phyloP scores from a whole-genome alignment of 1,140 invertebrate genomes.

The Aphaenogaster rudis region DNA sequence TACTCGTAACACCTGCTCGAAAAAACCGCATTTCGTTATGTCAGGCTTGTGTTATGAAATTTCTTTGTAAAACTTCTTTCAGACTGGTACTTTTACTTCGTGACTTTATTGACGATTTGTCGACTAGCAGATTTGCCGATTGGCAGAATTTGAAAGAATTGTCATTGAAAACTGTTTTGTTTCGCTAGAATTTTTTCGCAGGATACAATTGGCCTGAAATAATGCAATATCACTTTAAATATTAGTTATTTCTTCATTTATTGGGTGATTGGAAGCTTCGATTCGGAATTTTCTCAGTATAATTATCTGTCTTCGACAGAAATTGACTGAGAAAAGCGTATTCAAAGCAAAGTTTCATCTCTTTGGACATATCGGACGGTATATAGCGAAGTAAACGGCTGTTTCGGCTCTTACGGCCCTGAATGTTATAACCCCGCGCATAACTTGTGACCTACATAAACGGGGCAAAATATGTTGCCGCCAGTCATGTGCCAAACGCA shows the following conservation, averaged over 20 bases:
- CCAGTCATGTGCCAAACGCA: slow-evolving; percentile 73
- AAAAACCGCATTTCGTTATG: slow-evolving; percentile 68
- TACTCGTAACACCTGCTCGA: slow-evolving; percentile 76
- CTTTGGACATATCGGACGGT: not conserved
- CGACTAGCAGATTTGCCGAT: not conserved
- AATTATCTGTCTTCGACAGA: not conserved
- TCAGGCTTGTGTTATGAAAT: slow-evolving; percentile 68
- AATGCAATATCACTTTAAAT: not conserved
- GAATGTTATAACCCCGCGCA: slow-evolving; percentile 63
- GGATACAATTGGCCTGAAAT: not conserved
- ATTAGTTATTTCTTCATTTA: not conserved
- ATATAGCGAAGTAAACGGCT: slow-evolving; percentile 8
- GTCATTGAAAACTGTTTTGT: not conserved
- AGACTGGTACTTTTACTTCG: not conserved
- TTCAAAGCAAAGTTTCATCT: slow-evolving; percentile 33
- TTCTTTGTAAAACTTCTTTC: slow-evolving; percentile 27
- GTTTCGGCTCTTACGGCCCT: slow-evolving; percentile 47
- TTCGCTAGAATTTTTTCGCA: not conserved
- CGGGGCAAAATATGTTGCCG: slow-evolving; percentile 65
- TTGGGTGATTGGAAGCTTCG: not conserved
- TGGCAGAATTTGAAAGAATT: not conserved
- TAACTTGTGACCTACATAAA: slow-evolving; percentile 74
- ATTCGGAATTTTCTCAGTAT: not conserved
- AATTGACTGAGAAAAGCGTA: slow-evolving; percentile 9
- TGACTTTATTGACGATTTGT: not conserved